phyloP scores from a whole-genome alignment of 2,888 invertebrate species.

The Pterostichus niger region DNA sequence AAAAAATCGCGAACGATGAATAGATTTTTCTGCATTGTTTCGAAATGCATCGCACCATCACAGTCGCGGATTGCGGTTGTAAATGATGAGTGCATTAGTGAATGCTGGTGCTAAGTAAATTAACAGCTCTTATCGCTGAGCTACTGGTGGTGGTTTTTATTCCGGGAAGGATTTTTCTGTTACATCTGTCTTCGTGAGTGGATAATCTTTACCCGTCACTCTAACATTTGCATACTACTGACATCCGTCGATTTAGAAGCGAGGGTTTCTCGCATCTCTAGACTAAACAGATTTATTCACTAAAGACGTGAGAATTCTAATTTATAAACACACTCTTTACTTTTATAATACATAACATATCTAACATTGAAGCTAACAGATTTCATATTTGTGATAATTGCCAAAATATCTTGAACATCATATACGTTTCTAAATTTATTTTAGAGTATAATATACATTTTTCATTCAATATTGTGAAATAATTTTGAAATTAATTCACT shows the following conservation, averaged over 20 bases:
- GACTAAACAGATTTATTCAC: too few species aligned
- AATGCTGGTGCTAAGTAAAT: conserved; percentile 12
- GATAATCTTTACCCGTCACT: conserved; percentile 34
- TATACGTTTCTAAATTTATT: too few species aligned
- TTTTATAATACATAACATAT: too few species aligned
- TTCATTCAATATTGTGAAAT: too few species aligned
- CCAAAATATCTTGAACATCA: too few species aligned
- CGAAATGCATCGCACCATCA: neutral
- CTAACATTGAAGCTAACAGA: too few species aligned
- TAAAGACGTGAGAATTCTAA: too few species aligned
- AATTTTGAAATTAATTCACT: too few species aligned
- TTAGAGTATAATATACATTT: too few species aligned
- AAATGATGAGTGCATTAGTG: conserved; percentile 41
- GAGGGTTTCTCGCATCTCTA: too few species aligned
- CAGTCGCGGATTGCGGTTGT: neutral
- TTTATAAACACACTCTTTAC: too few species aligned
- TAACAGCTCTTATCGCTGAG: neutral
- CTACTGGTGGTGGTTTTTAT: neutral
- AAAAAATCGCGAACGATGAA: neutral
- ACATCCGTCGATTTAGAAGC: conserved; percentile 5
- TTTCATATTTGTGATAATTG: too few species aligned
- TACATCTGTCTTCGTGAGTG: neutral
- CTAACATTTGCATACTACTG: conserved; percentile 6
- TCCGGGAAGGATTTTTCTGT: neutral
- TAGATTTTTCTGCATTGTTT: conserved; percentile 1